These are phyloP conservation scores for Gymnoscopelus microlampas DNA, from an alignment of 2,797 vertebrate genomes.

Conservation along the genomic window DNA sequence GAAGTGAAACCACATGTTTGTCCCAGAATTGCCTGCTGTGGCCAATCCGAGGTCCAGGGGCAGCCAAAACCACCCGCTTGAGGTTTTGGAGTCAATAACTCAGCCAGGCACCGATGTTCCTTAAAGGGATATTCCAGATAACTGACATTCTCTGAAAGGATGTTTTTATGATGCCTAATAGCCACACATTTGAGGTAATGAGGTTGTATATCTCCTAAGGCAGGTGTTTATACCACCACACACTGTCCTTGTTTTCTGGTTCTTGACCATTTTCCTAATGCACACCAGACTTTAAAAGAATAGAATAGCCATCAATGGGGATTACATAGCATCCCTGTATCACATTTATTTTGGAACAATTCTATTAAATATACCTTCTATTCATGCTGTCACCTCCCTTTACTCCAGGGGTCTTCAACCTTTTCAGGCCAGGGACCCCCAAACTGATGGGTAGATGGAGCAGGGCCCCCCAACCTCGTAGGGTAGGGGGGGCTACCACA, in stretches of 20 bases:
- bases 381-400: not conserved
- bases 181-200: constrained; percentile 19
- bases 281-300: constrained; percentile 28
- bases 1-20: constrained; percentile 67
- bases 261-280: constrained; percentile 24
- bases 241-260: constrained; percentile 18
- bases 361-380: not conserved
- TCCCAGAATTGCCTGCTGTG: constrained; percentile 36
- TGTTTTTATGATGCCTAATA: constrained; percentile 23
- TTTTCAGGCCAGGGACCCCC: too few relatives aligned
- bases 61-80: constrained; percentile 43
- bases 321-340: too few relatives aligned
- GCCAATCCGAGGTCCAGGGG: constrained; percentile 29
- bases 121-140: constrained; percentile 30
- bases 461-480: too few relatives aligned
- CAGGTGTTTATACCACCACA: constrained; percentile 34
- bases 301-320: not conserved
- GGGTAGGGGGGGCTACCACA: too few relatives aligned
- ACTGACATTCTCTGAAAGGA: constrained; percentile 11
- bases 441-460: too few relatives aligned
- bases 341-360: not conserved
- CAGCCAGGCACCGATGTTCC: constrained; percentile 17
- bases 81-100: constrained; percentile 40
- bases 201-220: constrained; percentile 28
- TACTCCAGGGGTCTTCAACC: too few relatives aligned